Evolutionary conservation across 2,113 vertebrate species (phyloP).

Genomic region (Silurus glanis): DNA sequence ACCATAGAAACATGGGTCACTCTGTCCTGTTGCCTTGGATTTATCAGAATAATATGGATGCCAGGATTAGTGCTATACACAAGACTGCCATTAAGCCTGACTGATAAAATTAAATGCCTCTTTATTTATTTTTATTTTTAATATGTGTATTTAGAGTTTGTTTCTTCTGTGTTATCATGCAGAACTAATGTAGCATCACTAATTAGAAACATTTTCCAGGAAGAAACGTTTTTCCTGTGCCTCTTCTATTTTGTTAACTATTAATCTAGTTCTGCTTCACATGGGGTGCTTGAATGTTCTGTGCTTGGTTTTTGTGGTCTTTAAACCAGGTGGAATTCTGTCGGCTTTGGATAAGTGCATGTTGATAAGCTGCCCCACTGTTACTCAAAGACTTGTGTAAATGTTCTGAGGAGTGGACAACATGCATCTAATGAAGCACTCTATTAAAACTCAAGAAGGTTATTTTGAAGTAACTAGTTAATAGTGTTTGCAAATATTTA

Average conservation of each 20-base stretch:
- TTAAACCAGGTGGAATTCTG: slow-evolving; percentile 30
- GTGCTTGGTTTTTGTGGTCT: slow-evolving; percentile 42
- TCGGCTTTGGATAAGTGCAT: slow-evolving; percentile 22
- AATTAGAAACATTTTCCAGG: slow-evolving; percentile 59
- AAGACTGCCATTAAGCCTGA: slow-evolving; percentile 36
- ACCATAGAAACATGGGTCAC: slow-evolving; percentile 57
- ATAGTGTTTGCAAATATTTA: slow-evolving; percentile 28
- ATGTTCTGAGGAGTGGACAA: slow-evolving; percentile 2
- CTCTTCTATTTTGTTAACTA: slow-evolving; percentile 67
- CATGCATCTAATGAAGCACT: neutral
- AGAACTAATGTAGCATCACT: slow-evolving; percentile 61
- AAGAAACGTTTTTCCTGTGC: neutral
- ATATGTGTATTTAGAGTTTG: slow-evolving; percentile 3
- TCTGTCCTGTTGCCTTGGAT: slow-evolving; percentile 67
- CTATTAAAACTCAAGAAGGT: neutral
- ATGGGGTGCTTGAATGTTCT: slow-evolving; percentile 46
- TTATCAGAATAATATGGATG: slow-evolving; percentile 65
- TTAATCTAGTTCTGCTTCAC: slow-evolving; percentile 64
- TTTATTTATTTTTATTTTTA: neutral
- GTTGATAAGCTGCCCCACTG: neutral
- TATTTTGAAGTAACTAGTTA: neutral
- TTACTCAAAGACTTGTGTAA: slow-evolving; percentile 8
- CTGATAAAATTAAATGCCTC: slow-evolving; percentile 52
- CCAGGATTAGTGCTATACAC: slow-evolving; percentile 46
- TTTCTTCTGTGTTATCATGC: slow-evolving; percentile 46